Evolutionary conservation across 2,113 vertebrate genomes (phyloP).

Genomic region (Phyllopteryx taeniolatus): DNA sequence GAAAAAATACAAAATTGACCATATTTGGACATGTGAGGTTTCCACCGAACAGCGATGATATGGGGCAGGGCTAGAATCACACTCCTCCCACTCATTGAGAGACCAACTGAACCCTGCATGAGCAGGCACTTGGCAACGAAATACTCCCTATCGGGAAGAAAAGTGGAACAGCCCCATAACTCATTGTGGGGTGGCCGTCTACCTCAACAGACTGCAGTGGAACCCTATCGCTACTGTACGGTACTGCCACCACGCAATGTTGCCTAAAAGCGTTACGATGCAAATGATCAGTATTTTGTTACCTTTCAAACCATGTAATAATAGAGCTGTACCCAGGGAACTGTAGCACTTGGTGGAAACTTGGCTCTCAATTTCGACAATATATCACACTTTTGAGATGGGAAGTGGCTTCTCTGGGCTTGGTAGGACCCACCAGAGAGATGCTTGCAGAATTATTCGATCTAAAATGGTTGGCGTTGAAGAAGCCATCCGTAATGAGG

Average conservation of each 20-base stretch:
- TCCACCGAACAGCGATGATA: no score
- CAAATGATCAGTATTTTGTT: no score
- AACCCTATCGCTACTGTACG: no score
- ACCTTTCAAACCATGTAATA: background rate
- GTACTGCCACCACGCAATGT: background rate
- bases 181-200: no score
- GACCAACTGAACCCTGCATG: no score
- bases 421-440: conserved; percentile 7
- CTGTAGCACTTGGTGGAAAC: background rate
- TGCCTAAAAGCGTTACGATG: background rate
- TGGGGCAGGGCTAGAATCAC: no score
- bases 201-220: no score
- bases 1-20: no score
- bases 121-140: background rate
- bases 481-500: conserved; percentile 8
- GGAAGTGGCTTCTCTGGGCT: conserved; percentile 27
- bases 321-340: background rate
- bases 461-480: background rate
- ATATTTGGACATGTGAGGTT: no score
- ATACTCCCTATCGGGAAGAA: background rate
- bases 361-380: background rate
- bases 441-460: conserved; percentile 7
- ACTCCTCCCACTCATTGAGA: no score
- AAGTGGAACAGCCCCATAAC: no score
- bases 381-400: conserved; percentile 24